Conservation (phyloP, 2,113 vertebrate species). For the Phalacrocorax brasilianus region DNA sequence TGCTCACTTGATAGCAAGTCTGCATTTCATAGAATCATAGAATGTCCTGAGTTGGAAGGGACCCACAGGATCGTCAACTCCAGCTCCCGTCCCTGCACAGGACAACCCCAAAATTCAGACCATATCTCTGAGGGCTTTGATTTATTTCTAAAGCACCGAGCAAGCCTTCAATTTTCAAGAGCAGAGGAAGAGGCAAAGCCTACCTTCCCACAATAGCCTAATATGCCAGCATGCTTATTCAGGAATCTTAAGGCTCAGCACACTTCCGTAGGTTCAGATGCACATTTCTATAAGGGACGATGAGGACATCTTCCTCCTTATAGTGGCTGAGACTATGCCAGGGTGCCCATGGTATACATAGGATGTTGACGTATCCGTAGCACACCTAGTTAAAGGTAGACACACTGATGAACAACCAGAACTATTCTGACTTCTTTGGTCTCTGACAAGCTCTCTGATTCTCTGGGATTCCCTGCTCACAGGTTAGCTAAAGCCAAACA, state of each 20-base stretch:
- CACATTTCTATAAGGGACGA: fast-evolving
- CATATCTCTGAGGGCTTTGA: too few species aligned
- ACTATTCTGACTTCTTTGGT: neutral
- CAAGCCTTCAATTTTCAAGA: neutral
- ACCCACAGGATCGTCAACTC: too few species aligned
- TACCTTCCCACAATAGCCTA: neutral
- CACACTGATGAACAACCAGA: neutral
- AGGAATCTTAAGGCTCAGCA: neutral
- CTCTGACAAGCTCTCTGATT: neutral
- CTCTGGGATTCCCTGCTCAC: neutral
- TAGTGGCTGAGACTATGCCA: neutral
- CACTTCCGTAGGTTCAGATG: neutral
- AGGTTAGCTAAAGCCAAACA: neutral
- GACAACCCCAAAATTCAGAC: too few species aligned
- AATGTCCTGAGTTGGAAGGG: too few species aligned
- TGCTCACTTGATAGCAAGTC: neutral
- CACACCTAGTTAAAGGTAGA: neutral
- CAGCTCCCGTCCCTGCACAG: too few species aligned
- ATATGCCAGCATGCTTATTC: neutral
- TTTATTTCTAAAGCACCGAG: neutral
- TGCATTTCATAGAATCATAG: neutral
- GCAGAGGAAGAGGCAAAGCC: neutral
- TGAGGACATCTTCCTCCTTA: neutral
- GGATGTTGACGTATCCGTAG: neutral
- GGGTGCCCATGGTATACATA: neutral